These are phyloP conservation scores for Aptenodytes forsteri DNA, from an alignment of 2,113 vertebrate species.

Conservation along the genomic window DNA sequence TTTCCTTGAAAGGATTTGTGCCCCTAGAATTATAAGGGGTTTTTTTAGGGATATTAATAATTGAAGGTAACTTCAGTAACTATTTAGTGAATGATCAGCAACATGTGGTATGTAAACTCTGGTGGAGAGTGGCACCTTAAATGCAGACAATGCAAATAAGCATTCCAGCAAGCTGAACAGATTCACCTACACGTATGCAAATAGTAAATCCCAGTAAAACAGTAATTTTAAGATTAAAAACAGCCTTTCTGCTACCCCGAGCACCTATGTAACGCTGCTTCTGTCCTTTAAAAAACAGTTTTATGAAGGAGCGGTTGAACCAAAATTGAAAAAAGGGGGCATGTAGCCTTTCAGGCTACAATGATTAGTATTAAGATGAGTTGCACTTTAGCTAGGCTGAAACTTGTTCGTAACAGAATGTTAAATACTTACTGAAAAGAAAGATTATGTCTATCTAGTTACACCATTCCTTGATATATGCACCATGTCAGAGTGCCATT, in stretches of 20 bases:
- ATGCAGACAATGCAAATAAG: conserved; percentile 7
- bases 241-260: neutral
- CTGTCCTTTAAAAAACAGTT: conserved; percentile 70
- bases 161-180: neutral
- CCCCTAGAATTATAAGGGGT: neutral
- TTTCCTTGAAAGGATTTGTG: neutral
- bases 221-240: conserved; percentile 15
- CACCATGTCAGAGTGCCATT: conserved; percentile 95
- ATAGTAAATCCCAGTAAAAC: neutral
- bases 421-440: conserved; percentile 91
- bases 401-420: conserved; percentile 93
- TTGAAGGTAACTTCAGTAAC: neutral
- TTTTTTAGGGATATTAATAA: neutral
- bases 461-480: conserved; percentile 97
- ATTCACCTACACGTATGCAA: neutral
- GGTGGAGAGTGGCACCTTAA: neutral
- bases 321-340: conserved; percentile 60
- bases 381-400: conserved; percentile 80
- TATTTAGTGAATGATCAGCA: conserved; percentile 13
- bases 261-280: conserved; percentile 8
- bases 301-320: conserved; percentile 63
- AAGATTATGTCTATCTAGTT: conserved; percentile 96
- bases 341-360: conserved; percentile 66
- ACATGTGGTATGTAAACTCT: conserved; percentile 45
- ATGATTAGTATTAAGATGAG: conserved; percentile 79